These are phyloP conservation scores for Laticauda laticaudata DNA, from an alignment of 2,113 vertebrate species.

Conservation along the genomic window DNA sequence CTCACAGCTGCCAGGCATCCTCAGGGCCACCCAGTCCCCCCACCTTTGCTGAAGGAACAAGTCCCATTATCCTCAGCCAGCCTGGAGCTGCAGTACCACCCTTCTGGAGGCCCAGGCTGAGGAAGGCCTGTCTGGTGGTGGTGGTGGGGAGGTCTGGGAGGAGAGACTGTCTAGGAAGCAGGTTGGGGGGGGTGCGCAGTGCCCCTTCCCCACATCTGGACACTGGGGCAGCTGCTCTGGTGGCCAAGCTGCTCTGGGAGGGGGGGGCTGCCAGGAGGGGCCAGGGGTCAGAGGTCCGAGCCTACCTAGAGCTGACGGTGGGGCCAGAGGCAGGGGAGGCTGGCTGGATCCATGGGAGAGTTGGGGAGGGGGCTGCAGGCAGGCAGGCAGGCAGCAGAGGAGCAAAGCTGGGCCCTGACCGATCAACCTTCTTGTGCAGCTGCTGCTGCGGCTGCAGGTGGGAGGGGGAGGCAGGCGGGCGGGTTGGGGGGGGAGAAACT, in stretches of 20 bases:
- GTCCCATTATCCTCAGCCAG: background rate
- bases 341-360: background rate
- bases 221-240: background rate
- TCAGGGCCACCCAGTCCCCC: background rate
- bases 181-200: background rate
- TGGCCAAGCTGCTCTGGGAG: background rate
- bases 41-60: background rate
- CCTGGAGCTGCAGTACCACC: background rate
- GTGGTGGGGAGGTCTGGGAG: background rate
- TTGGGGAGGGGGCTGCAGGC: background rate
- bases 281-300: too few species aligned
- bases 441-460: slow-evolving; percentile 36
- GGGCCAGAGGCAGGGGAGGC: background rate
- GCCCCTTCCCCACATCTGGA: background rate
- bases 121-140: background rate
- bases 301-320: background rate
- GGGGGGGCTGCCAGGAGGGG: background rate
- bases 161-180: background rate
- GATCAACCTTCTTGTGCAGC: slow-evolving; percentile 42
- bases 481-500: slow-evolving; percentile 32
- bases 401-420: background rate
- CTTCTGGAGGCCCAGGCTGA: background rate
- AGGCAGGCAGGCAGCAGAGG: background rate
- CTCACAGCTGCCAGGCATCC: background rate
- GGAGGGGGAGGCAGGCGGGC: slow-evolving; percentile 21